Evolutionary conservation across 35 echinoderm and acorn worm genomes (phyloP).

Genomic region (Apostichopus californicus): DNA sequence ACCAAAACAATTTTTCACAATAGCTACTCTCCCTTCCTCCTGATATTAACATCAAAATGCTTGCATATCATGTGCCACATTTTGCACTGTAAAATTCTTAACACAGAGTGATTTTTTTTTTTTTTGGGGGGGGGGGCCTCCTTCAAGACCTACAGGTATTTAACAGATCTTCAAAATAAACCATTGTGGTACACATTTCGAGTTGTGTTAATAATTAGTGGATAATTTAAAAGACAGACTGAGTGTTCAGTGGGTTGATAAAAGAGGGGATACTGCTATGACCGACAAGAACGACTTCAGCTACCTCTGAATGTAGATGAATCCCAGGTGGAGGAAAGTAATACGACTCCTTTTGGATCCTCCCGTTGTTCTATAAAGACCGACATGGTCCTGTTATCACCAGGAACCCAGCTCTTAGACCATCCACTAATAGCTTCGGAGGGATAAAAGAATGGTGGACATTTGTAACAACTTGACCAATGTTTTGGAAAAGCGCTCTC

Average conservation of each 20-base stretch:
- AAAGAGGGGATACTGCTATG: neutral
- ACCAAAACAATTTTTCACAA: too few species aligned
- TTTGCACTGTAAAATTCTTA: too few species aligned
- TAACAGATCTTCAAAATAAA: neutral
- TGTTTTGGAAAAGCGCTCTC: too few species aligned
- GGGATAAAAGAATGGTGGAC: neutral
- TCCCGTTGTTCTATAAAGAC: neutral
- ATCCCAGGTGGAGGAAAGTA: slow-evolving; percentile 15
- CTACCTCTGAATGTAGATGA: slow-evolving; percentile 15
- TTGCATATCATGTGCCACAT: too few species aligned
- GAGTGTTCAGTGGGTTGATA: neutral
- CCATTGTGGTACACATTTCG: slow-evolving; percentile 4
- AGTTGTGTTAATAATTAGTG: neutral
- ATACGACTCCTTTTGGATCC: neutral
- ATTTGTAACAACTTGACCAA: too few species aligned
- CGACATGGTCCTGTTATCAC: slow-evolving; percentile 17
- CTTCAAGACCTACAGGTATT: too few species aligned
- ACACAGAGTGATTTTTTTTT: too few species aligned
- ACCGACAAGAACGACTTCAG: neutral
- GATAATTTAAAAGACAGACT: neutral
- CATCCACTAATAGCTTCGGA: neutral
- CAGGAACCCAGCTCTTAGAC: slow-evolving; percentile 29
- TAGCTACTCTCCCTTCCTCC: too few species aligned
- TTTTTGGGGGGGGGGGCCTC: too few species aligned
- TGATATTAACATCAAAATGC: too few species aligned